phyloP scores from a whole-genome alignment of 1,140 invertebrate species.

The Sycophaga agraensis region DNA sequence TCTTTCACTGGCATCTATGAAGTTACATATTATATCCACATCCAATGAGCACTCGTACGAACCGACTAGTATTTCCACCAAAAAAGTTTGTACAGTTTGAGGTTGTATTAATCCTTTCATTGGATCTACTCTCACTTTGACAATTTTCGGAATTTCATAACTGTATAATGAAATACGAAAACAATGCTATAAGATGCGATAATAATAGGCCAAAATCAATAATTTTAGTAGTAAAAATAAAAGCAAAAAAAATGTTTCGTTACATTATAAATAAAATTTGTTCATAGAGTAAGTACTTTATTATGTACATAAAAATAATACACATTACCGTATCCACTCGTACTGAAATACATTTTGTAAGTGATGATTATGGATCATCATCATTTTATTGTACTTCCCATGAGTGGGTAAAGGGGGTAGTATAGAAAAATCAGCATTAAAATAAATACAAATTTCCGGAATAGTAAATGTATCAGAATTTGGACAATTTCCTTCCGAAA shows the following conservation, averaged over 20 bases:
- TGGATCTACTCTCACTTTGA: conserved; percentile 36
- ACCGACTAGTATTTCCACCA: conserved; percentile 29
- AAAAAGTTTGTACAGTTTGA: conserved; percentile 36
- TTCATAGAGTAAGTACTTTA: too few relatives aligned
- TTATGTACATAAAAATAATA: background rate
- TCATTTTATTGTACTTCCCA: conserved; percentile 33
- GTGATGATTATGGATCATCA: conserved; percentile 41
- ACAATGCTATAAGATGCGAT: too few relatives aligned
- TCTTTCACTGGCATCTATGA: conserved; percentile 39
- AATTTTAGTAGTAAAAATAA: too few relatives aligned
- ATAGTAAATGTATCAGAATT: conserved; percentile 26
- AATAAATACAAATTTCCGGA: conserved; percentile 36
- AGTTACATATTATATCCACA: conserved; percentile 39
- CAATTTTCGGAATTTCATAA: conserved; percentile 29
- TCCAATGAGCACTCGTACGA: conserved; percentile 34
- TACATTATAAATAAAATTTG: too few relatives aligned
- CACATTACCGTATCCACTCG: conserved; percentile 40
- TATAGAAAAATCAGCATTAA: conserved; percentile 34
- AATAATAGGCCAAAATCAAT: too few relatives aligned
- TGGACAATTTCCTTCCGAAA: conserved; percentile 8
- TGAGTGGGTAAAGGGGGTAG: conserved; percentile 30
- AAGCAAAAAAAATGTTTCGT: too few relatives aligned
- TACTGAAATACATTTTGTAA: conserved; percentile 38
- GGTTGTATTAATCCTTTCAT: conserved; percentile 39
- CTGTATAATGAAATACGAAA: too few relatives aligned